phyloP scores from a whole-genome alignment of 2,113 vertebrate genomes.

The Brienomyrus brachyistius region DNA sequence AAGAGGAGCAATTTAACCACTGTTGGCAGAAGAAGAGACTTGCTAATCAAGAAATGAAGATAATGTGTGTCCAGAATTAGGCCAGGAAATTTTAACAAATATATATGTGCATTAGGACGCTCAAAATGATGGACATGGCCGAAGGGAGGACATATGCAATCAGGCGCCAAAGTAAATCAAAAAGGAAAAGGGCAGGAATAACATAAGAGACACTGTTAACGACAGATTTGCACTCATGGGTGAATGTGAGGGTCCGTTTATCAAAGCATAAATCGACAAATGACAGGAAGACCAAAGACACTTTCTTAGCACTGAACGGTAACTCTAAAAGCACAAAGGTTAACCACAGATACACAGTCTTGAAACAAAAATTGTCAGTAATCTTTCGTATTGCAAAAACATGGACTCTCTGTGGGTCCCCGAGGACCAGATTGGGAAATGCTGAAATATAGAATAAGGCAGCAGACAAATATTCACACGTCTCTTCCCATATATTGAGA shows the following conservation, averaged over 20 bases:
- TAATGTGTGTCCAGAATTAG: not conserved
- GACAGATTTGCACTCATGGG: not conserved
- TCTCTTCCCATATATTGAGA: not conserved
- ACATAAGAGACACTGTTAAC: not conserved
- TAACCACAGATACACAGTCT: not conserved
- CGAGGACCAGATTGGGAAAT: not conserved
- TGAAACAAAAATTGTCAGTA: not conserved
- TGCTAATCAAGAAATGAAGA: not conserved
- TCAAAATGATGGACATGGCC: not conserved
- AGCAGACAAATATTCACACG: not conserved
- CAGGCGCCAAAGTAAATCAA: not conserved
- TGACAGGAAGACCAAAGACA: not conserved
- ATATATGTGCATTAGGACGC: not conserved
- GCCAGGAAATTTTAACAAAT: not conserved
- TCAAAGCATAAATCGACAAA: not conserved
- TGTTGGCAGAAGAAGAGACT: not conserved
- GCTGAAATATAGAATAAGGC: not conserved
- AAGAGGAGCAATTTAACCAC: not conserved
- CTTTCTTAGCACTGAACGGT: not conserved
- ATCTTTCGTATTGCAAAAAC: not conserved
- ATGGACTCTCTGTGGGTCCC: not conserved
- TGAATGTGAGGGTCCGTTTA: not conserved
- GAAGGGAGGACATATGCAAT: not conserved
- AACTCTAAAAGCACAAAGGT: not conserved
- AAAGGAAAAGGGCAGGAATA: not conserved